Percentiles rank a stretch among this genome's conserved stretches.
Evolutionary conservation across 2,113 vertebrate species (phyloP).

Genomic region (Nannospalax galili): DNA sequence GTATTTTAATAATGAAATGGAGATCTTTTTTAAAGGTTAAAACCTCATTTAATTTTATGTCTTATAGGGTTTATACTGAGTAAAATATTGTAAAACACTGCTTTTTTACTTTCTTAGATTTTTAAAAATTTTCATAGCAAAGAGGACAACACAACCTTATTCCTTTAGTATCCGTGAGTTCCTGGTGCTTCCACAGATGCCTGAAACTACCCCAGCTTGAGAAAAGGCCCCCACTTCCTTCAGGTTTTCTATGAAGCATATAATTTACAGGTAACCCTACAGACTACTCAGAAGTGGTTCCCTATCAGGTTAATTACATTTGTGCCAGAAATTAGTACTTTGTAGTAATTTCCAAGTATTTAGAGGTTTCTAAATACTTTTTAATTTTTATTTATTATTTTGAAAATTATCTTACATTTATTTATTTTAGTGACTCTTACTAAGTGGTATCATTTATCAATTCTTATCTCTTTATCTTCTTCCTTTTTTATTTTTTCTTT

Average conservation of each 20-base stretch:
- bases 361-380: background rate
- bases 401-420: background rate
- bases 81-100: background rate
- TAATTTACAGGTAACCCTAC: constrained; percentile 70
- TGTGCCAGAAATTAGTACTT: constrained; percentile 25
- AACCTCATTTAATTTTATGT: too few species aligned
- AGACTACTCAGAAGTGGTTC: constrained; percentile 76
- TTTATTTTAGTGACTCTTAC: too few species aligned
- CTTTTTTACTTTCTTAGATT: constrained; percentile 64
- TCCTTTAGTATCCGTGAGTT: constrained; percentile 75
- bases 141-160: constrained; percentile 78
- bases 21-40: too few species aligned
- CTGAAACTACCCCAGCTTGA: constrained; percentile 76
- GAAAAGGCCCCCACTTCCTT: constrained; percentile 71
- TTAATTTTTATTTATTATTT: too few species aligned
- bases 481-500: background rate
- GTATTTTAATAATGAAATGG: too few species aligned
- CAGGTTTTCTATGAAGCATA: constrained; percentile 65
- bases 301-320: constrained; percentile 16
- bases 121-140: constrained; percentile 70
- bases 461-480: background rate
- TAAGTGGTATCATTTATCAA: too few species aligned
- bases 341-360: constrained; percentile 10
- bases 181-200: constrained; percentile 82
- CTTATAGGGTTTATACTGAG: too few species aligned